These are phyloP conservation scores for Laticauda laticaudata DNA, from an alignment of 2,113 vertebrate genomes.

Conservation along the genomic window DNA sequence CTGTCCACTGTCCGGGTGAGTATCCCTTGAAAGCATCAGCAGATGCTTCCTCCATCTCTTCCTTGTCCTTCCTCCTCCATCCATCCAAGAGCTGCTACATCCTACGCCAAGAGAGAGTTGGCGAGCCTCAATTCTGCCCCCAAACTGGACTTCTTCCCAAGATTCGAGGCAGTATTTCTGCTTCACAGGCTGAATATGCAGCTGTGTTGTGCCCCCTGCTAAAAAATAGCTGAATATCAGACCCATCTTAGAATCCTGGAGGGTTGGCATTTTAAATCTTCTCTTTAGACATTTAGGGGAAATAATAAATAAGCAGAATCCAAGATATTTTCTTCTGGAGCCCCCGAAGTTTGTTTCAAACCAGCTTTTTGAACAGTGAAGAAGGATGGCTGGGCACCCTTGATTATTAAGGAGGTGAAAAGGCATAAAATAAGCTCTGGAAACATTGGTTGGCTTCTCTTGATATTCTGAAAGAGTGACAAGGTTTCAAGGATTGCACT, in stretches of 20 bases:
- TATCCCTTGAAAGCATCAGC: background rate
- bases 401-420: background rate
- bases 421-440: background rate
- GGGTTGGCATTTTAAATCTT: background rate
- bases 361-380: background rate
- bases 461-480: conserved; percentile 6
- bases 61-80: background rate
- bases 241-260: background rate
- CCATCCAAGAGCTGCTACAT: background rate
- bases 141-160: background rate
- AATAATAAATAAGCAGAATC: background rate
- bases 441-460: conserved; percentile 11
- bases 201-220: background rate
- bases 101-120: background rate
- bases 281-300: background rate
- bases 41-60: background rate
- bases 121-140: background rate
- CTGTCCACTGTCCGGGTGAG: conserved; percentile 96
- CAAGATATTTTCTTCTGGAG: background rate
- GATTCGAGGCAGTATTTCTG: background rate
- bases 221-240: background rate
- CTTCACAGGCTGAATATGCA: background rate
- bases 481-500: background rate
- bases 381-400: background rate
- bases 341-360: background rate